Conservation (phyloP, 2,797 vertebrate species). For the Cirrhinus mrigala region DNA sequence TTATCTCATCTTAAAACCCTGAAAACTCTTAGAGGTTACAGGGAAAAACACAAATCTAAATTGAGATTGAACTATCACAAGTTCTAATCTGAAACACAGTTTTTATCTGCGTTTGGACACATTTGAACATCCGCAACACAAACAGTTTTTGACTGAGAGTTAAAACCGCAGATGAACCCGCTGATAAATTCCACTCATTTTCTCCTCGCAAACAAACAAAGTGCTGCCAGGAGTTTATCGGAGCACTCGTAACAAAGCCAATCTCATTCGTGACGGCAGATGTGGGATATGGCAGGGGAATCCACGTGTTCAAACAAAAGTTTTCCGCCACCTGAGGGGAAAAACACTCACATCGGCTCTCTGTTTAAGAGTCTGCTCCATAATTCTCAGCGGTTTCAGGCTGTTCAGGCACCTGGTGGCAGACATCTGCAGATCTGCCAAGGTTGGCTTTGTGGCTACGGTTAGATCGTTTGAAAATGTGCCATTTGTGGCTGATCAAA, state of each 20-base stretch:
- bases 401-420: slow-evolving; percentile 47
- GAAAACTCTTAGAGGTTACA: slow-evolving; percentile 29
- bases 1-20: slow-evolving; percentile 33
- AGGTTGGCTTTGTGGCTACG: slow-evolving; percentile 6
- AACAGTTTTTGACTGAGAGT: slow-evolving; percentile 29
- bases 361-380: slow-evolving; percentile 49
- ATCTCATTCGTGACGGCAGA: slow-evolving; percentile 20
- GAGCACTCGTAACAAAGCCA: slow-evolving; percentile 31
- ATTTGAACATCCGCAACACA: slow-evolving; percentile 42
- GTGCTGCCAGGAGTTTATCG: slow-evolving; percentile 25
- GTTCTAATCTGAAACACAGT: slow-evolving; percentile 14
- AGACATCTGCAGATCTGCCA: slow-evolving; percentile 16
- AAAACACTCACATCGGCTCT: slow-evolving; percentile 7
- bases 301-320: slow-evolving; percentile 30
- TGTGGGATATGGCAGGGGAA: slow-evolving; percentile 8
- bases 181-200: slow-evolving; percentile 31
- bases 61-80: slow-evolving; percentile 37
- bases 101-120: slow-evolving; percentile 34
- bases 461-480: slow-evolving; percentile 17
- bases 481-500: slow-evolving; percentile 19
- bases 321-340: background rate
- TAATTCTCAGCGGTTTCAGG: slow-evolving; percentile 25
- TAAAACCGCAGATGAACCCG: slow-evolving; percentile 27
- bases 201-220: slow-evolving; percentile 26
- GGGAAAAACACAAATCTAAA: slow-evolving; percentile 41